These are phyloP conservation scores for Australoheros scitulus DNA, from an alignment of 2,113 vertebrate species.

Conservation along the genomic window DNA sequence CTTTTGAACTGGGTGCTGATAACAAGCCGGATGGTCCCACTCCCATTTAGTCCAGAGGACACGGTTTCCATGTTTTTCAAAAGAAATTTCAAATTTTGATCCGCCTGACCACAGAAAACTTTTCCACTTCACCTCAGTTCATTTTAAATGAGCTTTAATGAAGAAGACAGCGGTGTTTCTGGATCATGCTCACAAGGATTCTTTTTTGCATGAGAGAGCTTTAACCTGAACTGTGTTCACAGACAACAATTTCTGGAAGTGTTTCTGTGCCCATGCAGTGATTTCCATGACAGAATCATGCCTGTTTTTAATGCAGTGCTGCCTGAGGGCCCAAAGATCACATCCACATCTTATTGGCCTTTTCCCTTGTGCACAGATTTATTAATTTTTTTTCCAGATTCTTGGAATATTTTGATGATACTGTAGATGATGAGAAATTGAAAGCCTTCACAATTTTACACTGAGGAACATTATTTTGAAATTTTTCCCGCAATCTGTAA, in stretches of 20 bases:
- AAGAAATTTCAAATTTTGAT: too few relatives aligned
- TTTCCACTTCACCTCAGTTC: too few relatives aligned
- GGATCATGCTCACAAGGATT: too few relatives aligned
- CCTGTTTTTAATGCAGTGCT: neutral
- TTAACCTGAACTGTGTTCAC: too few relatives aligned
- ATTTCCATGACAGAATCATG: too few relatives aligned
- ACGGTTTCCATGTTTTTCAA: too few relatives aligned
- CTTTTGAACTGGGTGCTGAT: neutral
- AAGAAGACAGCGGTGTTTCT: too few relatives aligned
- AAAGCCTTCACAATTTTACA: neutral
- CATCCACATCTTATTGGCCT: neutral
- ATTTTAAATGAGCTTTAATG: too few relatives aligned
- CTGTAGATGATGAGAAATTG: neutral
- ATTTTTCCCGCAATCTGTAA: neutral
- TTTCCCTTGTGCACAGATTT: neutral
- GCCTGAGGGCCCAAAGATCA: neutral
- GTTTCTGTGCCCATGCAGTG: too few relatives aligned
- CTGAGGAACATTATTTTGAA: neutral
- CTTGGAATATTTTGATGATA: neutral
- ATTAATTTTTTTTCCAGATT: neutral
- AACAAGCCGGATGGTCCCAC: neutral
- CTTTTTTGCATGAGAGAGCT: too few relatives aligned
- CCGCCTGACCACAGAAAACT: too few relatives aligned
- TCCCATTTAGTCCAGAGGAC: neutral
- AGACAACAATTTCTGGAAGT: too few relatives aligned